Percentiles rank a stretch among this genome's conserved stretches.
These are phyloP conservation scores for Strix uralensis DNA, from an alignment of 2,113 vertebrate species.

Conservation along the genomic window DNA sequence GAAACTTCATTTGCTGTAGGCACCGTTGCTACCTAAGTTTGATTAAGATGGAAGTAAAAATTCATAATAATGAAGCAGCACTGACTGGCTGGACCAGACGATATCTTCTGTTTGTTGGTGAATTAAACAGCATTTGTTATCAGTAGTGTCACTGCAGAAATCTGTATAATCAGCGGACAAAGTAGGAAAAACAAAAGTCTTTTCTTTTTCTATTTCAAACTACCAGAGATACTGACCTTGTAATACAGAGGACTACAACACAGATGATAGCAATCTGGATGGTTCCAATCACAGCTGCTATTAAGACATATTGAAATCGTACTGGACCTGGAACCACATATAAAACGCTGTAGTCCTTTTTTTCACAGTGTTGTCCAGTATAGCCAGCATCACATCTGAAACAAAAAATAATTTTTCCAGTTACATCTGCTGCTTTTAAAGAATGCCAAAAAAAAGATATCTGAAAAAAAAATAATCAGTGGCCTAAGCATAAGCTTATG, in stretches of 20 bases:
- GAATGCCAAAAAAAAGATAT: not conserved
- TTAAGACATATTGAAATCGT: slow-evolving; percentile 96
- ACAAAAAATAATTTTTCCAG: not conserved
- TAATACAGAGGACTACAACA: slow-evolving; percentile 98
- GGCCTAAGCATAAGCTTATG: not conserved
- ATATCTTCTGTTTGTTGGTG: not conserved
- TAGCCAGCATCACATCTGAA: slow-evolving; percentile 96
- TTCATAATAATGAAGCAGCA: not conserved
- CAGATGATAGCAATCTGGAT: slow-evolving; percentile 99
- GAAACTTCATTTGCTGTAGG: slow-evolving; percentile 21
- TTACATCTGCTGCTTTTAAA: not conserved
- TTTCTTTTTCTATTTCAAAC: not conserved
- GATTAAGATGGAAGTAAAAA: slow-evolving; percentile 41
- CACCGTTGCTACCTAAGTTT: not conserved
- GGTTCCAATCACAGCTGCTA: slow-evolving; percentile 97
- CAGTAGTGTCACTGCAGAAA: not conserved
- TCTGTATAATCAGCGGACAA: not conserved
- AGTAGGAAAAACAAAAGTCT: not conserved
- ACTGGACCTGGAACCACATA: slow-evolving; percentile 97
- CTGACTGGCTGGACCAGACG: not conserved
- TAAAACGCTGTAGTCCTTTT: slow-evolving; percentile 97
- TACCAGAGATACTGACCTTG: slow-evolving; percentile 81
- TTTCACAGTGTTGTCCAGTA: slow-evolving; percentile 96
- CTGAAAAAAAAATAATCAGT: not conserved
- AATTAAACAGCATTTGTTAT: slow-evolving; percentile 20